These are phyloP conservation scores for Gulo gulo DNA, from an alignment of 2,113 vertebrate genomes.

Conservation along the genomic window DNA sequence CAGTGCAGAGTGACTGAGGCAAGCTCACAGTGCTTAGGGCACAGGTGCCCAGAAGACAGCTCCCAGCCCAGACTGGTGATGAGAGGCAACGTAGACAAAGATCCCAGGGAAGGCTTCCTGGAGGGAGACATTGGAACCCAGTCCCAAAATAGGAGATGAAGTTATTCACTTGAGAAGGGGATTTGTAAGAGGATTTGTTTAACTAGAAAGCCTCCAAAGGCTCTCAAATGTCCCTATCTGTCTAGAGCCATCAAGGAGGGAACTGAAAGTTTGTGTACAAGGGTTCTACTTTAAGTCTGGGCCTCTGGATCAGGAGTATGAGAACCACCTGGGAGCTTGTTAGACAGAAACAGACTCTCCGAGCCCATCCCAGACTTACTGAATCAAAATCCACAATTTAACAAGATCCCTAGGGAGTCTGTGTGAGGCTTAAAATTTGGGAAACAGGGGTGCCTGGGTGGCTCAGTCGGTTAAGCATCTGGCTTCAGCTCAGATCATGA, in stretches of 20 bases:
- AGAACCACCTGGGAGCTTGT: not conserved
- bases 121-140: not conserved
- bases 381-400: not conserved
- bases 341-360: not conserved
- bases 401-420: not conserved
- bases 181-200: not conserved
- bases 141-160: not conserved
- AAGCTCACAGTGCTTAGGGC: not conserved
- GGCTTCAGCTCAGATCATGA: not conserved
- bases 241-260: not conserved
- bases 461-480: not conserved
- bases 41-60: not conserved
- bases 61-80: not conserved
- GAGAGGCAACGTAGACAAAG: not conserved
- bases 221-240: not conserved
- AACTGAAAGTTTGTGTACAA: not conserved
- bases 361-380: not conserved
- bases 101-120: not conserved
- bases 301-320: not conserved
- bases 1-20: not conserved
- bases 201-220: not conserved
- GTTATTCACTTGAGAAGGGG: not conserved
- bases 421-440: not conserved
- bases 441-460: not conserved
- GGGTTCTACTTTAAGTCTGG: not conserved